A percentile compares a stretch with the other conserved stretches of the same genome.
These are phyloP conservation scores for Megastigmus dorsalis DNA, from an alignment of 2,888 invertebrate genomes.

Conservation along the genomic window DNA sequence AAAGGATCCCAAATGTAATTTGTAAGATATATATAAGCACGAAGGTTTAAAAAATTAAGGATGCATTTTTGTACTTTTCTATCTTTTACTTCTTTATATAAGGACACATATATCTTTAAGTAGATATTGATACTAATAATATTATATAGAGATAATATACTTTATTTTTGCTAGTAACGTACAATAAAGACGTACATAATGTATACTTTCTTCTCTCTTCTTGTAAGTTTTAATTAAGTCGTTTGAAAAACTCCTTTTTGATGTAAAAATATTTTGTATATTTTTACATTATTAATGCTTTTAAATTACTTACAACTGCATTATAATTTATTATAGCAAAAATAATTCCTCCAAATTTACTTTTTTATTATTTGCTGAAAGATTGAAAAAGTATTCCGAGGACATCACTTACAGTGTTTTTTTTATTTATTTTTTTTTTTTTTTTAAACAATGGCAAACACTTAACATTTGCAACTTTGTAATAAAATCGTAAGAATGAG, in stretches of 20 bases:
- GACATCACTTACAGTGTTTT: no score
- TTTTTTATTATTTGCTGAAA: no score
- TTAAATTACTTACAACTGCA: no score
- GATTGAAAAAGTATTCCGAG: no score
- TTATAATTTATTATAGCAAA: no score
- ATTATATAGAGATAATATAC: slow-evolving; percentile 33
- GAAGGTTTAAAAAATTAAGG: background rate
- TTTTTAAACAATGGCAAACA: no score
- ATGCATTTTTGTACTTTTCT: slow-evolving; percentile 14
- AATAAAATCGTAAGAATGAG: no score
- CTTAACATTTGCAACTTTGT: no score
- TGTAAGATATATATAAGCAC: slow-evolving; percentile 32
- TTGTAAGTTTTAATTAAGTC: slow-evolving; percentile 35
- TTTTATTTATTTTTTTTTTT: no score
- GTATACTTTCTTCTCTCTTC: slow-evolving; percentile 4
- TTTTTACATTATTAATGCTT: no score
- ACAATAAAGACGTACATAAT: slow-evolving; percentile 48
- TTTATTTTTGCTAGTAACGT: slow-evolving; percentile 41
- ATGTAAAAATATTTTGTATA: no score
- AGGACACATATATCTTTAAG: slow-evolving; percentile 41
- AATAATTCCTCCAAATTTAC: no score
- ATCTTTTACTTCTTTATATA: slow-evolving; percentile 23
- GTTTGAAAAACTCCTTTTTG: slow-evolving; percentile 31
- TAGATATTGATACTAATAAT: slow-evolving; percentile 37
- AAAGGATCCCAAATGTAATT: background rate